Evolutionary conservation across 2,888 invertebrate genomes (phyloP).

Genomic region (Phyllotreta striolata): DNA sequence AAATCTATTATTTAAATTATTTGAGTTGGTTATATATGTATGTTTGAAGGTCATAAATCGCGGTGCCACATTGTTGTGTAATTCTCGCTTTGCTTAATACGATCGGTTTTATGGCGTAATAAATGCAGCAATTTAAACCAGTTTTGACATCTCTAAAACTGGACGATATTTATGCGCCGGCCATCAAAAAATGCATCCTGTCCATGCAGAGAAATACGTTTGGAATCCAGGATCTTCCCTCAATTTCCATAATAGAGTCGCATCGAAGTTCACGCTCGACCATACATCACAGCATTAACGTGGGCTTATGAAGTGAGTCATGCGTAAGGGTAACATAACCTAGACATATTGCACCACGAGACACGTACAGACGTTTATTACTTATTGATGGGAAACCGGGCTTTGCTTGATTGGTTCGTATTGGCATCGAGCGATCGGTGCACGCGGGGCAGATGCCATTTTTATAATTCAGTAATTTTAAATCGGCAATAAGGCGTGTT

Average conservation of each 20-base stretch:
- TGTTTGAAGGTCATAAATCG: conserved; percentile 7
- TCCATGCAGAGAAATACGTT: conserved; percentile 24
- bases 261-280: conserved; percentile 49
- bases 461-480: conserved; percentile 52
- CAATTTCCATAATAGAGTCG: conserved; percentile 53
- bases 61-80: conserved; percentile 9
- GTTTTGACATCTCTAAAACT: conserved; percentile 20
- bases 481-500: conserved; percentile 53
- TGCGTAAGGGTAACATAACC: conserved; percentile 53
- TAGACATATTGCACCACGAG: conserved; percentile 49
- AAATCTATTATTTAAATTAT: conserved; percentile 4
- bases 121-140: conserved; percentile 17
- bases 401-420: conserved; percentile 52
- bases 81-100: conserved; percentile 16
- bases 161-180: conserved; percentile 14
- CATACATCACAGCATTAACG: conserved; percentile 54
- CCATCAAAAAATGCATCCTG: conserved; percentile 30
- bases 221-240: conserved; percentile 36
- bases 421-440: conserved; percentile 45
- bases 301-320: conserved; percentile 55
- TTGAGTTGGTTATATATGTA: background rate
- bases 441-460: conserved; percentile 56
- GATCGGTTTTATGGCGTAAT: conserved; percentile 15
- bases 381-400: conserved; percentile 57
- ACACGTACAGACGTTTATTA: conserved; percentile 52